These are phyloP conservation scores for Lepisosteus osseus DNA, from an alignment of 2,113 vertebrate genomes.

Conservation along the genomic window DNA sequence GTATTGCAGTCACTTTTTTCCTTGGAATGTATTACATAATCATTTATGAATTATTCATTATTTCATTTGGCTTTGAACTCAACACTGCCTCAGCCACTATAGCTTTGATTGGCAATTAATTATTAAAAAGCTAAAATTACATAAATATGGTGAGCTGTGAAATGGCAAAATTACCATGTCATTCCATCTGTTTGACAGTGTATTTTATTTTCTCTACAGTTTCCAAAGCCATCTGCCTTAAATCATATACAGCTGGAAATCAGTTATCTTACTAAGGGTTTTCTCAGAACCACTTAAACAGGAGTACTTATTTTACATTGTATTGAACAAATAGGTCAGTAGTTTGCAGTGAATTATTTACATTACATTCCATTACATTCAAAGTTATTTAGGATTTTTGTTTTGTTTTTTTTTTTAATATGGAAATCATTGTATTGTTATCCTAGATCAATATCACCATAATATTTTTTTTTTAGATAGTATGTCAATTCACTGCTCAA, in stretches of 20 bases:
- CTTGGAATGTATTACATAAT: conserved; percentile 36
- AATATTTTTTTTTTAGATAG: neutral
- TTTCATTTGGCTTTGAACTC: conserved; percentile 74
- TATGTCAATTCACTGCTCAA: neutral
- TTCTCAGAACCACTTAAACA: conserved; percentile 27
- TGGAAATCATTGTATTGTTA: neutral
- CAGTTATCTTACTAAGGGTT: conserved; percentile 27
- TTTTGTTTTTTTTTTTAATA: conserved; percentile 1
- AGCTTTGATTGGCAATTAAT: conserved; percentile 81
- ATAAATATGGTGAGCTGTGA: conserved; percentile 54
- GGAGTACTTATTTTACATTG: conserved; percentile 25
- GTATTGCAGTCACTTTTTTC: conserved; percentile 6
- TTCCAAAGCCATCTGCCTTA: conserved; percentile 10
- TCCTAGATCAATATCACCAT: conserved; percentile 4
- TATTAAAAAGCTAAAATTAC: conserved; percentile 79
- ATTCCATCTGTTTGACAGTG: conserved; percentile 8
- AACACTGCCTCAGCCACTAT: conserved; percentile 67
- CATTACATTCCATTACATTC: neutral
- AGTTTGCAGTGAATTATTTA: conserved; percentile 13
- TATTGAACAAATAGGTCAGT: conserved; percentile 27
- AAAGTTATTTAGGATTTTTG: conserved; percentile 13
- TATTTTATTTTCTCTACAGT: conserved; percentile 28
- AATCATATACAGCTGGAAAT: conserved; percentile 20
- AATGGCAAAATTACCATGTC: conserved; percentile 13
- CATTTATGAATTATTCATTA: conserved; percentile 78